These are phyloP conservation scores for Oncorhynchus nerka DNA, from an alignment of 2,113 vertebrate genomes.

Conservation along the genomic window DNA sequence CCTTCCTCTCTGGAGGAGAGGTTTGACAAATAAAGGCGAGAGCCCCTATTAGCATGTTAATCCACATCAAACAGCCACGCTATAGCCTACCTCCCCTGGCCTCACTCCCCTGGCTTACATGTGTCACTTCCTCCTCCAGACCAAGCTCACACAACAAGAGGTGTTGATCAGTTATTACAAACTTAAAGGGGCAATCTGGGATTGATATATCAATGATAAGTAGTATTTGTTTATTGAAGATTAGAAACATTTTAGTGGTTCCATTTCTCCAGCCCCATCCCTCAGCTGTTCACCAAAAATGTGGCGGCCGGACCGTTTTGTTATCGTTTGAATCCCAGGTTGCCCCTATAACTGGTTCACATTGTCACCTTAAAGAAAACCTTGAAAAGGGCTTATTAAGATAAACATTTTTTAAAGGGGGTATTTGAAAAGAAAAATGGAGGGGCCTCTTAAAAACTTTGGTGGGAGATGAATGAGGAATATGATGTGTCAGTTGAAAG, in stretches of 20 bases:
- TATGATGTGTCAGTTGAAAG: constrained; percentile 32
- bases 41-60: constrained; percentile 94
- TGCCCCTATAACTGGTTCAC: too few relatives aligned
- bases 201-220: too few relatives aligned
- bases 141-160: constrained; percentile 29
- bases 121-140: constrained; percentile 77
- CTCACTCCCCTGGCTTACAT: constrained; percentile 75
- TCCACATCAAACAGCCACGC: constrained; percentile 83
- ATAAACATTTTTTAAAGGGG: background rate
- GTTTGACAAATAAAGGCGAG: constrained; percentile 88
- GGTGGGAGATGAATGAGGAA: constrained; percentile 30
- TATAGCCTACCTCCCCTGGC: constrained; percentile 36
- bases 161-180: constrained; percentile 46
- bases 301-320: too few relatives aligned
- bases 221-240: too few relatives aligned
- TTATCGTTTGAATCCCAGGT: too few relatives aligned
- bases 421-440: constrained; percentile 15
- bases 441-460: constrained; percentile 22
- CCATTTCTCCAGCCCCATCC: too few relatives aligned
- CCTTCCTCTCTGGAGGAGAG: constrained; percentile 73
- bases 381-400: constrained; percentile 15
- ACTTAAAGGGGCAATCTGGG: constrained; percentile 30
- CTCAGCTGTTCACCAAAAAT: too few relatives aligned
- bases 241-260: too few relatives aligned
- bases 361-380: constrained; percentile 4